Base-by-base conservation (phyloP, 2,888 invertebrate species). In the Papilio elwesi region DNA sequence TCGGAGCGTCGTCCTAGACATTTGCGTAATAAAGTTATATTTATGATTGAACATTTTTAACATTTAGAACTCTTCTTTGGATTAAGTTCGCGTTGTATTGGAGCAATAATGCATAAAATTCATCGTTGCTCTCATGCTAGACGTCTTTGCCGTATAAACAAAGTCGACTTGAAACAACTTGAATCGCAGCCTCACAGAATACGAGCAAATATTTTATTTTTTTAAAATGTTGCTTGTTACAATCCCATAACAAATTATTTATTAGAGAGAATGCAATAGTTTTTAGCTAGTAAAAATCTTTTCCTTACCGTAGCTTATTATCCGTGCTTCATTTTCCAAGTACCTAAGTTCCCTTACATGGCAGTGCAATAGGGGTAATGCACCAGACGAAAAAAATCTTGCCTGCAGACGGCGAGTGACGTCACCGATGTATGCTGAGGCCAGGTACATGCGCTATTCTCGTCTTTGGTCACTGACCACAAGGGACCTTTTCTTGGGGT, bases 401-500 rank as follows among this genome's bases (percentile, higher is more conserved):
- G 79, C 80, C 79, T 80, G 78, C 78, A 85, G 82, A 85, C 82
- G 82, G 83, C 81, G 80, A 80, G 79, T 91, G 90, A 91, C 92
- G 92, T 91, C 91, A 91, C 78, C 75, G 70, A 75, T 80, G 81
- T 78, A 83, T 83, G 84, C 84, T 85, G 84, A 77, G 80, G 84
- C 84, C 89, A 91, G 89, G 90, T 88, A 90, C 83, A 78, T 78
- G 84, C 83, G 85, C 88, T 92, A 92, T 91, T 91, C 91, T 90
- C 85, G 87, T 85, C 87, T 83, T 86, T 92, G 92, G 93, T 92
- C 93, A 92, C 82, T 92, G 93, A 93, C 92, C 93, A 92, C 80
- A 84, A 83, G 82, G 86, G 88, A 91, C 93, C 92, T 91, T 90
- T 89, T 81, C 90, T 85, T 86, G 90, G 89, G 92, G 91, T 93